Conservation (phyloP, 1,140 invertebrate genomes). For the Drosophila bipectinata region DNA sequence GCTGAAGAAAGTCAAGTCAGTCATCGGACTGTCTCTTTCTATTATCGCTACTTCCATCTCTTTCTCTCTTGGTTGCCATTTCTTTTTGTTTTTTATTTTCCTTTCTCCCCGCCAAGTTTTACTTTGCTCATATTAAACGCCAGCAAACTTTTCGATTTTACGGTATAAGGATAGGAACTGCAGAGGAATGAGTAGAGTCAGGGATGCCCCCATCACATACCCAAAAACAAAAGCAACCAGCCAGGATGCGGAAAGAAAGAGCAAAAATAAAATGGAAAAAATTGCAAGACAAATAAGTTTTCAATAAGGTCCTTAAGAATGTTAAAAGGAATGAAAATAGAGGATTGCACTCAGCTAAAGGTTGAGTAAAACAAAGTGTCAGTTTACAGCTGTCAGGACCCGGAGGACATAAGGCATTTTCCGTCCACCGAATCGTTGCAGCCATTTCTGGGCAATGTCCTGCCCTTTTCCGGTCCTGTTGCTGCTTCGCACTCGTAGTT, state of each 20-base stretch:
- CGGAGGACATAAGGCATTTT: slow-evolving; percentile 10
- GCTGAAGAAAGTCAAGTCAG: slow-evolving; percentile 67
- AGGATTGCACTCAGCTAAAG: slow-evolving; percentile 32
- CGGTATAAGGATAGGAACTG: slow-evolving; percentile 33
- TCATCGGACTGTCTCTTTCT: slow-evolving; percentile 18
- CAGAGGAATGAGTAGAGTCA: background rate
- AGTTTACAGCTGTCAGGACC: slow-evolving; percentile 50
- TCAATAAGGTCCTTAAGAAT: slow-evolving; percentile 60
- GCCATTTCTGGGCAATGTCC: background rate
- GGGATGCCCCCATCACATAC: background rate
- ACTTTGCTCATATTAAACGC: slow-evolving; percentile 63
- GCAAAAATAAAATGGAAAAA: slow-evolving; percentile 11
- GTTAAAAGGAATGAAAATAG: slow-evolving; percentile 39
- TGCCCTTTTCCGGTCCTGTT: slow-evolving; percentile 16
- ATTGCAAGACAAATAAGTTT: slow-evolving; percentile 60
- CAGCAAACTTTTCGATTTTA: slow-evolving; percentile 69
- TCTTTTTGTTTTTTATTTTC: background rate
- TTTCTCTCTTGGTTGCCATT: background rate
- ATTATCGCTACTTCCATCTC: slow-evolving; percentile 17
- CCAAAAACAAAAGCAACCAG: slow-evolving; percentile 5
- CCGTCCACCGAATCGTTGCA: background rate
- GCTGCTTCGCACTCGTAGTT: slow-evolving; percentile 21
- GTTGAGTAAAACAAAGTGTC: slow-evolving; percentile 48
- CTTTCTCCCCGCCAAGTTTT: background rate
- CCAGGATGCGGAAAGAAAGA: slow-evolving; percentile 5